These are phyloP conservation scores for Pristionchus fissidentatus DNA, from an alignment of 2,888 invertebrate genomes.

Conservation along the genomic window DNA sequence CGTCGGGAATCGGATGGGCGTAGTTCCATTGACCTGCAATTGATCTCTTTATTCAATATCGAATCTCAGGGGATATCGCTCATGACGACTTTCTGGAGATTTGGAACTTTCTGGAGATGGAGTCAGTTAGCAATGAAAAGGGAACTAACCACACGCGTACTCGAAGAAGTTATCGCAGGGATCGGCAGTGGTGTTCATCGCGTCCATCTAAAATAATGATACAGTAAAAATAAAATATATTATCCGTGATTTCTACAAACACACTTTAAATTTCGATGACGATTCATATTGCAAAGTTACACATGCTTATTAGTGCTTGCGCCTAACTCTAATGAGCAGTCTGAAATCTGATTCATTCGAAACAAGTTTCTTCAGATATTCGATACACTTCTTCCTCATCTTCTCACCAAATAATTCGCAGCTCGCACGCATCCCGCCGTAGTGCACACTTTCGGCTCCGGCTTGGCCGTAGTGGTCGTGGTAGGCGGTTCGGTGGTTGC, in stretches of 20 bases:
- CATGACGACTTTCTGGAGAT: too few species aligned
- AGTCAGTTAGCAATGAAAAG: too few species aligned
- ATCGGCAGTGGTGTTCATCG: slow-evolving; percentile 58
- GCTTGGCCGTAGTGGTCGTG: slow-evolving; percentile 38
- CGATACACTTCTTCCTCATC: neutral
- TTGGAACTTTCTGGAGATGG: too few species aligned
- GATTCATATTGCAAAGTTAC: too few species aligned
- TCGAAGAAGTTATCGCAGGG: slow-evolving; percentile 70
- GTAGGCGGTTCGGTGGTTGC: slow-evolving; percentile 35
- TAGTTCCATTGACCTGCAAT: slow-evolving; percentile 55
- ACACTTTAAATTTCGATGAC: too few species aligned
- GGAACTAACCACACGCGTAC: slow-evolving; percentile 63
- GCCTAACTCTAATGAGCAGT: too few species aligned
- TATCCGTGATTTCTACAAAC: too few species aligned
- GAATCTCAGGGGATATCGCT: too few species aligned
- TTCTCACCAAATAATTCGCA: slow-evolving; percentile 65
- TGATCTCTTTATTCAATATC: too few species aligned
- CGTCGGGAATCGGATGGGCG: slow-evolving; percentile 62
- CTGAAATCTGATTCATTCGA: too few species aligned
- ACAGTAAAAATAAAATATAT: neutral
- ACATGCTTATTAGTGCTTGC: too few species aligned
- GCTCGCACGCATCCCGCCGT: slow-evolving; percentile 68
- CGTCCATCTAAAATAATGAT: slow-evolving; percentile 55
- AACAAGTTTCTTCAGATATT: too few species aligned
- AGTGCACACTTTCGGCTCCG: slow-evolving; percentile 61